A percentile compares a stretch with the other conserved stretches of the same genome.
Conservation (phyloP, 2,797 vertebrate genomes). For the Onychomys torridus region DNA sequence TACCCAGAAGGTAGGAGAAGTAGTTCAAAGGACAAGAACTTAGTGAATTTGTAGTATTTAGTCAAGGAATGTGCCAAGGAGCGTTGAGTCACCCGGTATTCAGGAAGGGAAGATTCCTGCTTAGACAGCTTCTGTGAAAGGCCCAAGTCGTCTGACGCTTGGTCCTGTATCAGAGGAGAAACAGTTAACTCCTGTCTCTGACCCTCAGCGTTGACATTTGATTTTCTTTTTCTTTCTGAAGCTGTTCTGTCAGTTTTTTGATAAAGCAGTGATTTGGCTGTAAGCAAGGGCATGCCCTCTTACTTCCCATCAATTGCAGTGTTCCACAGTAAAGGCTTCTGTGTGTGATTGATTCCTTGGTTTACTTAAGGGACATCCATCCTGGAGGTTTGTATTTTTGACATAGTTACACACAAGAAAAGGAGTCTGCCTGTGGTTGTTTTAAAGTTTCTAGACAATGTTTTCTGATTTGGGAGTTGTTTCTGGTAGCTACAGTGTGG, state of each 20-base stretch:
- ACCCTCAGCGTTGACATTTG: not conserved
- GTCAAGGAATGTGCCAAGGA: constrained; percentile 35
- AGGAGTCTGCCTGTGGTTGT: not conserved
- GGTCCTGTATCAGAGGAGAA: not conserved
- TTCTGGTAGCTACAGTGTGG: constrained; percentile 51
- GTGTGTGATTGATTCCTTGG: constrained; percentile 25
- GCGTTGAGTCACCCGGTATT: constrained; percentile 79
- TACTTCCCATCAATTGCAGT: not conserved
- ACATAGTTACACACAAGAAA: constrained; percentile 27
- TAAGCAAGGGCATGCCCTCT: constrained; percentile 40
- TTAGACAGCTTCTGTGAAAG: not conserved
- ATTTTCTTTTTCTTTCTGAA: not conserved
- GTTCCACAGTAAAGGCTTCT: not conserved
- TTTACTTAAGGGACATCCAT: constrained; percentile 14
- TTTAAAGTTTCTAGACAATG: constrained; percentile 63
- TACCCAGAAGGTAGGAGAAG: not conserved
- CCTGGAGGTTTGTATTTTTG: constrained; percentile 18
- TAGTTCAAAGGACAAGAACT: constrained; percentile 42
- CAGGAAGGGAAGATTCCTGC: constrained; percentile 56
- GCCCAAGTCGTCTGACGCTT: constrained; percentile 39
- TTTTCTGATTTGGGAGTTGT: constrained; percentile 73
- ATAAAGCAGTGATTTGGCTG: not conserved
- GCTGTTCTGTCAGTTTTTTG: not conserved
- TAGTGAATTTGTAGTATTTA: not conserved
- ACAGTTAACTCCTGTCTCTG: constrained; percentile 9